These are phyloP conservation scores for Zosterops lateralis DNA, from an alignment of 2,113 vertebrate genomes.

Conservation along the genomic window DNA sequence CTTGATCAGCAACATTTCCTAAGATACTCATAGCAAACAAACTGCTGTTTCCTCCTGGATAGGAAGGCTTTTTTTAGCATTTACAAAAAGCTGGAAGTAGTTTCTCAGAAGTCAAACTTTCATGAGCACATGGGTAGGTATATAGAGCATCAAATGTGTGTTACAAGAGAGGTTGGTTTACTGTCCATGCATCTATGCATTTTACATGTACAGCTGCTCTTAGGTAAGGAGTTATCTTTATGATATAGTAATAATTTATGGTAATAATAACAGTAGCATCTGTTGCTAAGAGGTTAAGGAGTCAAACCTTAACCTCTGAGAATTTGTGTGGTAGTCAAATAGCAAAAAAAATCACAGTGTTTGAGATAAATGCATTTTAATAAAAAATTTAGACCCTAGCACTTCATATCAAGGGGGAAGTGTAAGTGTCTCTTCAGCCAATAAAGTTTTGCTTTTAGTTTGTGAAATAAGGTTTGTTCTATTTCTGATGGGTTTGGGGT, in stretches of 20 bases:
- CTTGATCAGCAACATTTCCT: background rate
- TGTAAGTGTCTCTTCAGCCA: background rate
- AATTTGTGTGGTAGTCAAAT: background rate
- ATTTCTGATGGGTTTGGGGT: background rate
- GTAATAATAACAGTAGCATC: background rate
- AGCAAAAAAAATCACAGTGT: background rate
- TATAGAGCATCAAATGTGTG: rapidly evolving
- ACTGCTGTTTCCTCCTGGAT: background rate
- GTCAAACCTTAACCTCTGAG: background rate
- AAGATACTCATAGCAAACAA: background rate
- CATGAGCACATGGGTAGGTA: rapidly evolving
- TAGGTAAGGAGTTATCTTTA: background rate
- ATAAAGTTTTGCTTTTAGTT: background rate
- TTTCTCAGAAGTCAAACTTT: background rate
- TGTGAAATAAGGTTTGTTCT: background rate
- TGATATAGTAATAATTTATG: background rate
- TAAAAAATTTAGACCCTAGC: background rate
- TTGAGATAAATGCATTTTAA: background rate
- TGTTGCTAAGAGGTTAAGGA: background rate
- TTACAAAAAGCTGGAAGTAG: background rate
- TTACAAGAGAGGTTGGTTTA: background rate
- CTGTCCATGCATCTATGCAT: background rate
- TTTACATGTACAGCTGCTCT: background rate
- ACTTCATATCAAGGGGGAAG: background rate
- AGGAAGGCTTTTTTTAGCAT: background rate